A percentile compares a stretch with the other conserved stretches of the same genome.
phyloP scores from a whole-genome alignment of 2,113 vertebrate species.

The Hippoglossus stenolepis region DNA sequence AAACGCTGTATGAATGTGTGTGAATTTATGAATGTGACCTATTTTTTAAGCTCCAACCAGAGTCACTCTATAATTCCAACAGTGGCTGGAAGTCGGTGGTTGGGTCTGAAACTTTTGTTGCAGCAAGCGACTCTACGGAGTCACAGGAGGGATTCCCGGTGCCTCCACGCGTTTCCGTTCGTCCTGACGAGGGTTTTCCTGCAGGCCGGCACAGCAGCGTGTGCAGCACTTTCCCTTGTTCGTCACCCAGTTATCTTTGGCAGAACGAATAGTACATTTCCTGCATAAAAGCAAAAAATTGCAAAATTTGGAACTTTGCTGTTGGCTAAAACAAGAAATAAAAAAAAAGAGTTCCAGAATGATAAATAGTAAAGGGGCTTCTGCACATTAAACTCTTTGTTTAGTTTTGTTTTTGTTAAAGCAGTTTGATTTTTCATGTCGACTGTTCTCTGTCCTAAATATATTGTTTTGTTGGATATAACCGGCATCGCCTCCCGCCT shows the following conservation, averaged over 20 bases:
- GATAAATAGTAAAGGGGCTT: neutral
- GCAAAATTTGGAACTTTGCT: constrained; percentile 3
- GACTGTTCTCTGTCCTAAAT: no score
- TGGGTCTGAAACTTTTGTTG: constrained; percentile 46
- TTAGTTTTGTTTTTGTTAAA: neutral
- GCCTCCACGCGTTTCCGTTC: constrained; percentile 16
- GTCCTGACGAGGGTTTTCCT: constrained; percentile 20
- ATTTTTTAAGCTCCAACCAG: no score
- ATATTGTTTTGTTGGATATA: no score
- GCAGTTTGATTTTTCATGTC: neutral
- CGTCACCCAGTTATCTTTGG: constrained; percentile 33
- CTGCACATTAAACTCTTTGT: neutral
- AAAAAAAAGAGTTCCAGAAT: neutral
- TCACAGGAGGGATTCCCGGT: constrained; percentile 28
- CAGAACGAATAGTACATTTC: constrained; percentile 8
- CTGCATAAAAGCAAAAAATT: constrained; percentile 20
- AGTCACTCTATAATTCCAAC: no score
- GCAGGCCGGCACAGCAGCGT: constrained; percentile 23
- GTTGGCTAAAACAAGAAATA: neutral
- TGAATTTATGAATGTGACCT: no score
- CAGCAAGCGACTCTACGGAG: constrained; percentile 34
- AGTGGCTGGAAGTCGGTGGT: neutral
- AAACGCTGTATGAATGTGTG: no score
- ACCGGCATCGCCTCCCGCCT: no score
- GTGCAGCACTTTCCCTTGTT: constrained; percentile 33